phyloP scores from a whole-genome alignment of 1,140 invertebrate genomes.

The Calliphora vicina region DNA sequence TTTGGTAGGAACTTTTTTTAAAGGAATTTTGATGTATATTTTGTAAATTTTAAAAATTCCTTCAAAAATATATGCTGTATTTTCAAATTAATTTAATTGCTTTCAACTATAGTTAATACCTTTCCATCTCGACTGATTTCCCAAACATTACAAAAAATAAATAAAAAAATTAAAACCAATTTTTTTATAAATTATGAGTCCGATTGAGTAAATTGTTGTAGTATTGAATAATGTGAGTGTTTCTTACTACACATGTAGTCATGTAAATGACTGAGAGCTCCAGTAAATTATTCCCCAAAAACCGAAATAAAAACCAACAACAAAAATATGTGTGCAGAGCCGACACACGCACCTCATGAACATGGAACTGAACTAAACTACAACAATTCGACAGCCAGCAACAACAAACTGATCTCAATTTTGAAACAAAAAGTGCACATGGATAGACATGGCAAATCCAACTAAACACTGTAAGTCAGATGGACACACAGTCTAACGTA shows the following conservation, averaged over 20 bases:
- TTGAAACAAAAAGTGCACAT: background rate
- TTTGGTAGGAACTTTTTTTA: no score
- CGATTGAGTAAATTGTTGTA: background rate
- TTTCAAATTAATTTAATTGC: no score
- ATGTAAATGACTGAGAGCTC: slow-evolving; percentile 16
- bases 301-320: background rate
- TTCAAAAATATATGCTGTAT: no score
- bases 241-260: background rate
- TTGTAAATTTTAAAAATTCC: no score
- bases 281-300: slow-evolving; percentile 24
- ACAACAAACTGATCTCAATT: background rate
- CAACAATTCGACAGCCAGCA: background rate
- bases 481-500: background rate
- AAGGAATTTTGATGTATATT: no score
- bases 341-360: background rate
- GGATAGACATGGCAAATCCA: background rate
- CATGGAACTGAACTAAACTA: no score
- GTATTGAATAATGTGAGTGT: slow-evolving; percentile 28
- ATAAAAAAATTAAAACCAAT: background rate
- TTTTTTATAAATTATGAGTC: slow-evolving; percentile 4
- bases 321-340: background rate
- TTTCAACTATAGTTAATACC: no score
- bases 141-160: background rate
- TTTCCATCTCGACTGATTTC: background rate
- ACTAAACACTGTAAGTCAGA: background rate